These are phyloP conservation scores for Loxodonta africana DNA, from an alignment of 2,113 vertebrate species.

Conservation along the genomic window DNA sequence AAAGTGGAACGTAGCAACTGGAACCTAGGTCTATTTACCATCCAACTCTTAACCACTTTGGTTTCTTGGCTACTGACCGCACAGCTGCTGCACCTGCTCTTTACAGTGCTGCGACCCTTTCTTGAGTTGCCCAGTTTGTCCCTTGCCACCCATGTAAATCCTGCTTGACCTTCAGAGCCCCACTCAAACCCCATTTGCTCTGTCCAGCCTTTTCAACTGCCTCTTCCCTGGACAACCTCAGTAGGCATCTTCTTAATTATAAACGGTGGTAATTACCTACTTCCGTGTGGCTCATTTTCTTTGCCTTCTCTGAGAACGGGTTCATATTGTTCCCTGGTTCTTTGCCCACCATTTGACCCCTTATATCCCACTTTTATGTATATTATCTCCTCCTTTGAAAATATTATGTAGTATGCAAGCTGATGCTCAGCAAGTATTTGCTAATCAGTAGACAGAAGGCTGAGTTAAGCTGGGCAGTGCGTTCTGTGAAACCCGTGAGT, in stretches of 20 bases:
- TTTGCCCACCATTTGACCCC: background rate
- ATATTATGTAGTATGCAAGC: background rate
- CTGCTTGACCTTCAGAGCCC: background rate
- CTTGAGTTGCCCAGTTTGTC: background rate
- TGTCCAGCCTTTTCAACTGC: background rate
- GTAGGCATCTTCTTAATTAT: background rate
- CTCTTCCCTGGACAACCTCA: background rate
- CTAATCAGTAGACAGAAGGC: background rate
- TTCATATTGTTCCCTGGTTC: background rate
- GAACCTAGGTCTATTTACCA: background rate
- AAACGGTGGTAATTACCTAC: background rate
- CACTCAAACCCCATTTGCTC: background rate
- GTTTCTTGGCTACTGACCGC: background rate
- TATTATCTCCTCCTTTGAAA: background rate
- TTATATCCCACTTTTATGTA: background rate
- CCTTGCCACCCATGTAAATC: background rate
- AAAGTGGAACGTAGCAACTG: background rate
- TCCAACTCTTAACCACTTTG: background rate
- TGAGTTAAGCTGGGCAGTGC: background rate
- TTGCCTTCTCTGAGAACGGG: background rate
- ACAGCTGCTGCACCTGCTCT: background rate
- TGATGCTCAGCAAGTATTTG: background rate
- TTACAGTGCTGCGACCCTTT: fast-evolving
- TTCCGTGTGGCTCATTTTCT: background rate
- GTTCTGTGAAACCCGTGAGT: background rate